phyloP scores from a whole-genome alignment of 2,888 invertebrate genomes.

The Chrysolina americana region DNA sequence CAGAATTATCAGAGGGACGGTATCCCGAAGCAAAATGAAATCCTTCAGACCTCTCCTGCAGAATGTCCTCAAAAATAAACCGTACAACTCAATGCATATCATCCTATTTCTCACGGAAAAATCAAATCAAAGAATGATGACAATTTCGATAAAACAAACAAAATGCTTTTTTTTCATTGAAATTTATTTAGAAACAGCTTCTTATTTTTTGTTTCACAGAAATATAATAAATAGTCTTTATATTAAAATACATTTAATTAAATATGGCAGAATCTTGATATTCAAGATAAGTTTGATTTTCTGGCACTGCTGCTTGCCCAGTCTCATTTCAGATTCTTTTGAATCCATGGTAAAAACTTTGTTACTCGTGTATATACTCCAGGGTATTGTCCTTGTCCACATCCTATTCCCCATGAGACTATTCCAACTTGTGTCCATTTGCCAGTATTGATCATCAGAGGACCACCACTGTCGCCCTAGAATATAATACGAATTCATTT shows the following conservation, averaged over 20 bases:
- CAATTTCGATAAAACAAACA: not conserved
- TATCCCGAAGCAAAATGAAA: too few species aligned
- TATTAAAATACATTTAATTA: not conserved
- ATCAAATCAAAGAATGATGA: not conserved
- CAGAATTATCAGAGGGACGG: too few species aligned
- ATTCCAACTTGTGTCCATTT: constrained; percentile 89
- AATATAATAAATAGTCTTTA: not conserved
- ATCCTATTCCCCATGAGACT: constrained; percentile 93
- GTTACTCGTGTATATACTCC: constrained; percentile 92
- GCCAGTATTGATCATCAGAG: constrained; percentile 84
- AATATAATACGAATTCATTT: constrained; percentile 47
- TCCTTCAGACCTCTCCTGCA: too few species aligned
- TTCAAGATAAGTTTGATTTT: not conserved
- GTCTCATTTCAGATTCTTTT: constrained; percentile 81
- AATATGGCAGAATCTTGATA: constrained; percentile 4
- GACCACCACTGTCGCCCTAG: constrained; percentile 92
- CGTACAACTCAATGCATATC: too few species aligned
- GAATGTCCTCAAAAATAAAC: too few species aligned
- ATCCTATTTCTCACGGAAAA: too few species aligned
- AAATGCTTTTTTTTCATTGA: not conserved
- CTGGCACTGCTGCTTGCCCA: not conserved
- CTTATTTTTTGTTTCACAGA: not conserved
- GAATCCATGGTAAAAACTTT: constrained; percentile 88
- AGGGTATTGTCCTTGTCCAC: constrained; percentile 92
- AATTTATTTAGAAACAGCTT: not conserved